phyloP scores from a whole-genome alignment of 2,888 invertebrate species.

The Athetis lepigone region DNA sequence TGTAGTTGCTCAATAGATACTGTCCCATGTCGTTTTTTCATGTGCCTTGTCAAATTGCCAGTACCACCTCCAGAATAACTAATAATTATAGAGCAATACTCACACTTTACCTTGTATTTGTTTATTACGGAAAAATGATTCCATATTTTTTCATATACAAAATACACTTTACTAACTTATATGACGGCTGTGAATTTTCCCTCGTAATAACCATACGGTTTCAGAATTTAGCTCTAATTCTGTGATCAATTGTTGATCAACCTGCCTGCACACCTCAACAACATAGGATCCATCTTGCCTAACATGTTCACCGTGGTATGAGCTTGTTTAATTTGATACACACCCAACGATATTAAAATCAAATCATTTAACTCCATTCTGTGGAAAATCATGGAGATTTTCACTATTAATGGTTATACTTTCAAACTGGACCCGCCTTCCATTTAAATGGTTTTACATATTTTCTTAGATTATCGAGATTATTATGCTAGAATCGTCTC shows the following conservation, averaged over 20 bases:
- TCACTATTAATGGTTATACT: background rate
- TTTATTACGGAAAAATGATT: too few species aligned
- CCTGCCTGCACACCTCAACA: slow-evolving; percentile 8
- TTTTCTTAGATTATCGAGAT: slow-evolving; percentile 9
- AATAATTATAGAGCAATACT: too few species aligned
- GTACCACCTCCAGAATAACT: too few species aligned
- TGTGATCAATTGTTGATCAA: background rate
- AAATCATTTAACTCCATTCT: background rate
- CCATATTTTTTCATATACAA: too few species aligned
- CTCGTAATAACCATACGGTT: background rate
- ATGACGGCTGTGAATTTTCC: slow-evolving; percentile 1
- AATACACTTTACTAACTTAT: background rate
- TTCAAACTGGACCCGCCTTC: slow-evolving; percentile 1
- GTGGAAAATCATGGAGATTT: background rate
- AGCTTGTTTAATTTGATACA: slow-evolving; percentile 2
- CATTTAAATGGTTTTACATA: slow-evolving; percentile 9
- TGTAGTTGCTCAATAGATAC: slow-evolving; percentile 1
- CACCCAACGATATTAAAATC: background rate
- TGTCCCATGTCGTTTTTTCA: slow-evolving; percentile 1
- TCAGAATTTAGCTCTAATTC: background rate
- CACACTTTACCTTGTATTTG: too few species aligned
- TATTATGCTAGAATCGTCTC: slow-evolving; percentile 24
- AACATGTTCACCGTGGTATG: slow-evolving; percentile 8
- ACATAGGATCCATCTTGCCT: slow-evolving; percentile 1
- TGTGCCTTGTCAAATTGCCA: background rate